These are phyloP conservation scores for Pecten maximus DNA, from an alignment of 2,888 invertebrate species.

Conservation along the genomic window DNA sequence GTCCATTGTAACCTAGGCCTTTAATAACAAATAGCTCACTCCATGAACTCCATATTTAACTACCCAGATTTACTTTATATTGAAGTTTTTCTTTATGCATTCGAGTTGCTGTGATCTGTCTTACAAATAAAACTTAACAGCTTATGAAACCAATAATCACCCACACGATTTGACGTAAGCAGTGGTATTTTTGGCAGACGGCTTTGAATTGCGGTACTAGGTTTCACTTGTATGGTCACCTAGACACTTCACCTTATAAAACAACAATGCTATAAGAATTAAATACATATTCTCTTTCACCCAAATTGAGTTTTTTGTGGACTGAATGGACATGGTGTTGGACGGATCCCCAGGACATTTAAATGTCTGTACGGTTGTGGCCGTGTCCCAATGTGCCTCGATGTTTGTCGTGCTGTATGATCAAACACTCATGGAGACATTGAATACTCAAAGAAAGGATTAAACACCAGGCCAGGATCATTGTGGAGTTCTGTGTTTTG, in stretches of 20 bases:
- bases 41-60: not conserved
- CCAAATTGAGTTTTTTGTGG: not conserved
- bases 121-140: conserved; percentile 20
- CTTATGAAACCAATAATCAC: conserved; percentile 27
- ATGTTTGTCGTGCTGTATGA: conserved; percentile 19
- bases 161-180: conserved; percentile 15
- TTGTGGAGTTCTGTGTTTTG: not conserved
- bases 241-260: conserved; percentile 24
- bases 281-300: conserved; percentile 28
- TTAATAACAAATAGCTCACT: not conserved
- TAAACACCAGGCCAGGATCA: not conserved
- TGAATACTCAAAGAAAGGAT: conserved; percentile 25
- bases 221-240: conserved; percentile 24
- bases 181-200: conserved; percentile 9
- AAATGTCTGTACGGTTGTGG: not conserved
- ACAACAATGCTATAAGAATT: conserved; percentile 27
- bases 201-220: not conserved
- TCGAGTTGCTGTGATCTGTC: conserved; percentile 7
- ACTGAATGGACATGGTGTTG: not conserved
- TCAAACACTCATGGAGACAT: not conserved
- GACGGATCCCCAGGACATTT: not conserved
- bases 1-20: not conserved
- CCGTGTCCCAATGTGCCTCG: not conserved
- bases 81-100: conserved; percentile 19
- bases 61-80: not conserved